Conservation (phyloP, 2,888 invertebrate species). For the Falcaria lacertinaria region DNA sequence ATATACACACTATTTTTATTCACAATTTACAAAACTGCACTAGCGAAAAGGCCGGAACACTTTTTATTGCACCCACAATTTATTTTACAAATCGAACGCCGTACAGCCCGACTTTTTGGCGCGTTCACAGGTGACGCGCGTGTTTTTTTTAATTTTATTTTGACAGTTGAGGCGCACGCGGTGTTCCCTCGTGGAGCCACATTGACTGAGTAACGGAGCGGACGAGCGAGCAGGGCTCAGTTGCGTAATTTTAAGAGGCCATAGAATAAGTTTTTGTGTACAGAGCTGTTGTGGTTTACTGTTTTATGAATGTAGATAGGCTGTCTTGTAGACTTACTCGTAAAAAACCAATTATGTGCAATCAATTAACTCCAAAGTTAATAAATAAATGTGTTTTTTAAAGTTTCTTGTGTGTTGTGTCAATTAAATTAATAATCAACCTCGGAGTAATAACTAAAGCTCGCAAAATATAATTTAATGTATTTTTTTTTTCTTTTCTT, state of each 20-base stretch:
- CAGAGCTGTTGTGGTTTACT: constrained; percentile 37
- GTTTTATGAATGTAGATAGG: constrained; percentile 1
- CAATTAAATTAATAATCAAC: too few species aligned
- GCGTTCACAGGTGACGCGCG: constrained; percentile 22
- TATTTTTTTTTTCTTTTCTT: too few species aligned
- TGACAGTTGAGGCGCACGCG: constrained; percentile 32
- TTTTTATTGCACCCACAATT: constrained; percentile 18
- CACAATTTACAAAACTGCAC: background rate
- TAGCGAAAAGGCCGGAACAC: background rate
- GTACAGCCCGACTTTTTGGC: constrained; percentile 28
- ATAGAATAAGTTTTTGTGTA: constrained; percentile 64
- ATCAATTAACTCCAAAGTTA: too few species aligned
- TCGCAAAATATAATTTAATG: too few species aligned
- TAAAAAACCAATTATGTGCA: too few species aligned
- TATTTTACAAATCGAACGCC: constrained; percentile 11
- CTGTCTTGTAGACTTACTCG: too few species aligned
- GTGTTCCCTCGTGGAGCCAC: constrained; percentile 53
- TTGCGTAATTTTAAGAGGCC: constrained; percentile 74
- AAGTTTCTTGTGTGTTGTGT: too few species aligned
- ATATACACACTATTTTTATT: background rate
- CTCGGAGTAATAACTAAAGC: too few species aligned
- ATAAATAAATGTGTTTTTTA: too few species aligned
- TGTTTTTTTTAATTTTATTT: constrained; percentile 28
- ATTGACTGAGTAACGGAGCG: constrained; percentile 55
- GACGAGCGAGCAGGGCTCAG: constrained; percentile 54